Conservation (phyloP, 2,888 invertebrate genomes). For the Archips xylosteana region DNA sequence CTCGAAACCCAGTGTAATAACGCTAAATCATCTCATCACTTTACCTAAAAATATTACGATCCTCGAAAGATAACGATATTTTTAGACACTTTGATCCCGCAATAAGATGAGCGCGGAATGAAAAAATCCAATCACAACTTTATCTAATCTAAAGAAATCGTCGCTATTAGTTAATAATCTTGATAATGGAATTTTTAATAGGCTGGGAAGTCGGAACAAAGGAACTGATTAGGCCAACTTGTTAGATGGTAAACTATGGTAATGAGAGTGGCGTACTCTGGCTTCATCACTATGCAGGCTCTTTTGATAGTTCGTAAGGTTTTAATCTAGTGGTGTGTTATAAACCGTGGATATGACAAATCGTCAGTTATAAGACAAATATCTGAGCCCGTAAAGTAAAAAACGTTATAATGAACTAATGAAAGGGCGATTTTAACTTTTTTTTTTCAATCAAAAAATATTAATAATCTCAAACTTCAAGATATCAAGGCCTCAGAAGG, state of each 20-base stretch:
- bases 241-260: conserved; percentile 12
- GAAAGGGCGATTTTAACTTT: too few relatives aligned
- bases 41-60: neutral
- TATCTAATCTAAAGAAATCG: conserved; percentile 9
- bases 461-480: too few relatives aligned
- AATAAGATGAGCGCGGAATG: conserved; percentile 4
- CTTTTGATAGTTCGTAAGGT: neutral
- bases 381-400: too few relatives aligned
- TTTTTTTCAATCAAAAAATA: too few relatives aligned
- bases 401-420: too few relatives aligned
- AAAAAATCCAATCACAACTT: conserved; percentile 22
- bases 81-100: conserved; percentile 3
- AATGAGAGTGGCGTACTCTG: neutral
- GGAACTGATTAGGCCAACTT: conserved; percentile 27
- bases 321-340: neutral
- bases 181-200: conserved; percentile 52
- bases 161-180: conserved; percentile 9
- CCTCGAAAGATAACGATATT: conserved; percentile 11
- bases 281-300: conserved; percentile 25
- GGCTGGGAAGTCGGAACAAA: conserved; percentile 42
- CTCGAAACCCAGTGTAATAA: neutral
- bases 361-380: too few relatives aligned
- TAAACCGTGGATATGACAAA: too few relatives aligned
- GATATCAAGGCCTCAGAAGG: too few relatives aligned
- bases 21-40: neutral